Conservation (phyloP, 2,797 vertebrate species). For the Eurystomus glaucurus region DNA sequence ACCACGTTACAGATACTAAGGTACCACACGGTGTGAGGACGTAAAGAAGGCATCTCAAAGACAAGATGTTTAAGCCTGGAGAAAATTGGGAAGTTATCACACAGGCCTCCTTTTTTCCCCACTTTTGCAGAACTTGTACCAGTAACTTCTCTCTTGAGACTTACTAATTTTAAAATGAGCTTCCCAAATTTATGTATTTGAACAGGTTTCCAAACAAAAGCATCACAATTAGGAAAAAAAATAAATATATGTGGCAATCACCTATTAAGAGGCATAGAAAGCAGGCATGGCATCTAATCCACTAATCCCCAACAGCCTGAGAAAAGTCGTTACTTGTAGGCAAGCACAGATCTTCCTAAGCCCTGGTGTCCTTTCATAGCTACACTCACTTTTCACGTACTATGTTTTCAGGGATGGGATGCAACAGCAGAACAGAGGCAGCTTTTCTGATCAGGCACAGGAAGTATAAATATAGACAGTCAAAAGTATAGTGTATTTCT, state of each 20-base stretch:
- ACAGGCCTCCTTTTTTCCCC: not conserved
- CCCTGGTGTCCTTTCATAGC: fast-evolving
- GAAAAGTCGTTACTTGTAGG: not conserved
- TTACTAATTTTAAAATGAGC: not conserved
- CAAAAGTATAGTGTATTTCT: not conserved
- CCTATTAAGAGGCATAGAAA: not conserved
- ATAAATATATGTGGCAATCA: not conserved
- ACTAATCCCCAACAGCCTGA: not conserved
- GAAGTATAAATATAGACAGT: not conserved
- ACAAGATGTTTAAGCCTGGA: not conserved
- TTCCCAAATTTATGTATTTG: not conserved
- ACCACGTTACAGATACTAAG: not conserved
- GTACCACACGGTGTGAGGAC: too few relatives aligned
- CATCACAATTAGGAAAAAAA: not conserved
- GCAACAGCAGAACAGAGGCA: not conserved
- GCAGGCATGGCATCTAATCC: not conserved
- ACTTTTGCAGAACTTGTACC: not conserved
- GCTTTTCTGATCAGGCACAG: not conserved
- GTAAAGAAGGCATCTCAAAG: not conserved
- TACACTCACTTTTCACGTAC: not conserved
- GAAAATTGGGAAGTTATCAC: not conserved
- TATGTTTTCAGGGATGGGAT: not conserved
- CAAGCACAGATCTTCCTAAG: not conserved
- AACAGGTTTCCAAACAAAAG: not conserved
- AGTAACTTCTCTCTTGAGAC: not conserved